Percentiles rank a stretch among this genome's conserved stretches.
These are phyloP conservation scores for Spizaetus ornatus DNA, from an alignment of 2,113 vertebrate species.

Conservation along the genomic window DNA sequence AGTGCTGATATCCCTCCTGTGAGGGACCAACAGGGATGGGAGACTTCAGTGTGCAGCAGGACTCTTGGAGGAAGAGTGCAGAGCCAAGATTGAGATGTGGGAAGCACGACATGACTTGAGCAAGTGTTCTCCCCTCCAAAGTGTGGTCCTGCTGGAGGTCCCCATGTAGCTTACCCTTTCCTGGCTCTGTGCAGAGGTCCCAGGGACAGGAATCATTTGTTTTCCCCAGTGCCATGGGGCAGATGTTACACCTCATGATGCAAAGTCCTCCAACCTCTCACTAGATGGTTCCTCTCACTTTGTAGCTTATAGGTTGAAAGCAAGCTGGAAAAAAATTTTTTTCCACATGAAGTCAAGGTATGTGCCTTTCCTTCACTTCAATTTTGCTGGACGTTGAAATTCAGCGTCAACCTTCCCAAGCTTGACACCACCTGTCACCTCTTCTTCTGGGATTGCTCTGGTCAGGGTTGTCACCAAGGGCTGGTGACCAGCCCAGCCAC, in stretches of 20 bases:
- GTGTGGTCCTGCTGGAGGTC: background rate
- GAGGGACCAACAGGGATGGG: background rate
- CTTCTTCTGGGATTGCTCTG: background rate
- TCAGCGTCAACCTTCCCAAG: background rate
- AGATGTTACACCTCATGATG: background rate
- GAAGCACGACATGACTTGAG: background rate
- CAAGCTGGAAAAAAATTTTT: background rate
- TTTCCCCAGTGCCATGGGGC: background rate
- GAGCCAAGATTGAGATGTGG: background rate
- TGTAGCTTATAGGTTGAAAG: background rate
- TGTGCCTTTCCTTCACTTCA: background rate
- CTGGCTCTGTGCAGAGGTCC: background rate
- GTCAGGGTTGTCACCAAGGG: background rate
- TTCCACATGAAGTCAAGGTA: accelerated
- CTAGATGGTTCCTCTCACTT: background rate
- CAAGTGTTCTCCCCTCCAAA: background rate
- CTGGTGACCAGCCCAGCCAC: background rate
- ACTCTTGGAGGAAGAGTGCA: background rate
- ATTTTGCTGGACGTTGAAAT: background rate
- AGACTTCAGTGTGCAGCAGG: accelerated
- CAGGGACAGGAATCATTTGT: background rate
- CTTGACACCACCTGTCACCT: background rate
- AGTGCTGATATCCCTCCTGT: background rate
- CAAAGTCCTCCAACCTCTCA: background rate
- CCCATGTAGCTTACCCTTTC: background rate